These are phyloP conservation scores for Galeruca laticollis DNA, from an alignment of 2,888 invertebrate genomes.

Conservation along the genomic window DNA sequence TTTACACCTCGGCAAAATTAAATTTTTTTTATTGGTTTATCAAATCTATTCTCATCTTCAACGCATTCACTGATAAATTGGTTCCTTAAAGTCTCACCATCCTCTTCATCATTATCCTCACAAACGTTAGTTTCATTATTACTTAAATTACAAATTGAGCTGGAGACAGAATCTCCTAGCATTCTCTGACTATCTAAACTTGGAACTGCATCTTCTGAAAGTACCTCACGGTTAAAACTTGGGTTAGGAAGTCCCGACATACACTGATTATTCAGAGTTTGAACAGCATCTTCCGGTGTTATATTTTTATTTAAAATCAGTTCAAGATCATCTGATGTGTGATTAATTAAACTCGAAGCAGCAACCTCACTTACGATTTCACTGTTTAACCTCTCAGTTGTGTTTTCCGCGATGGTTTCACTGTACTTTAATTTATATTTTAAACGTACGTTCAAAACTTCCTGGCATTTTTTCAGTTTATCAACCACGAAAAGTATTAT, in stretches of 20 bases:
- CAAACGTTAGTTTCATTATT: neutral
- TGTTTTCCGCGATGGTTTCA: neutral
- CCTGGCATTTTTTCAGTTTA: slow-evolving; percentile 4
- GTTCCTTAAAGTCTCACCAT: slow-evolving; percentile 38
- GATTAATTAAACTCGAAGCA: too few relatives aligned
- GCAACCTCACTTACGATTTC: slow-evolving; percentile 17
- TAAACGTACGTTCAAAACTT: slow-evolving; percentile 28
- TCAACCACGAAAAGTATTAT: slow-evolving; percentile 30
- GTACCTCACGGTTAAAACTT: slow-evolving; percentile 8
- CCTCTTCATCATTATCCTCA: slow-evolving; percentile 36
- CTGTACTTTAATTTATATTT: slow-evolving; percentile 35
- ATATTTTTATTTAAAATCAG: too few relatives aligned
- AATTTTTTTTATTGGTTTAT: slow-evolving; percentile 39
- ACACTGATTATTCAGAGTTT: slow-evolving; percentile 11
- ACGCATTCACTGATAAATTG: slow-evolving; percentile 46
- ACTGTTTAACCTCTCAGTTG: slow-evolving; percentile 2
- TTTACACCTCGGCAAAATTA: slow-evolving; percentile 43
- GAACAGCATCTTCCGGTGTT: neutral
- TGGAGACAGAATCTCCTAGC: slow-evolving; percentile 12
- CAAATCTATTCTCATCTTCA: too few relatives aligned
- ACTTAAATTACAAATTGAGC: neutral
- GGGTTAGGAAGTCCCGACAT: slow-evolving; percentile 5
- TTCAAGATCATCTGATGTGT: too few relatives aligned
- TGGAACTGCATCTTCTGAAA: slow-evolving; percentile 16
- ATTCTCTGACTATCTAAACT: slow-evolving; percentile 12